Percentiles rank a stretch among this genome's conserved stretches.
Conservation (phyloP, 1,140 invertebrate species). For the Procambarus virginalis region DNA sequence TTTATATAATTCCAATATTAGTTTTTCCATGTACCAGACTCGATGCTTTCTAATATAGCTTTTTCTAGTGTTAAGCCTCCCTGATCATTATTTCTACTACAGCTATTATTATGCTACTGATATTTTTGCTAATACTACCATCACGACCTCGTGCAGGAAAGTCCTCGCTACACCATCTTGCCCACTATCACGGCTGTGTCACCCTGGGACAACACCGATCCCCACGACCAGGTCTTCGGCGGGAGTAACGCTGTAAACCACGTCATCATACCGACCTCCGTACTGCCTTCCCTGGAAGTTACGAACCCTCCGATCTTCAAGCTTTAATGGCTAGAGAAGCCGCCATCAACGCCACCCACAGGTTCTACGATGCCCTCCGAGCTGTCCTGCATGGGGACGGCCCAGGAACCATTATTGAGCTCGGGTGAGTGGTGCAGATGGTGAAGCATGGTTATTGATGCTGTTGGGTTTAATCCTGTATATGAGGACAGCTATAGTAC, state of each 20-base stretch:
- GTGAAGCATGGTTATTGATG: no score
- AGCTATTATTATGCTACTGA: no score
- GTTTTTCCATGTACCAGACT: no score
- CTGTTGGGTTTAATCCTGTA: no score
- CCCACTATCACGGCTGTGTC: constrained; percentile 54
- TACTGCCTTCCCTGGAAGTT: not conserved
- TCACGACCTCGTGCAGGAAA: not conserved
- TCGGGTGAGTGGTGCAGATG: constrained; percentile 3
- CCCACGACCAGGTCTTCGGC: not conserved
- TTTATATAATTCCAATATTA: no score
- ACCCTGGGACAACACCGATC: constrained; percentile 34
- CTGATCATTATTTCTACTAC: no score
- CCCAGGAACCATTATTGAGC: not conserved
- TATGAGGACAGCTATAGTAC: no score
- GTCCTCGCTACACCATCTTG: constrained; percentile 52
- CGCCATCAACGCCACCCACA: constrained; percentile 41
- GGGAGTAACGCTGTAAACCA: constrained; percentile 10
- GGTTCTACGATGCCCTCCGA: constrained; percentile 46
- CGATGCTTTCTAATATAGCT: no score
- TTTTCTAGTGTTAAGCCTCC: no score
- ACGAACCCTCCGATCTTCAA: not conserved
- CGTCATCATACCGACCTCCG: constrained; percentile 35
- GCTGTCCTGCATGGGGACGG: constrained; percentile 45
- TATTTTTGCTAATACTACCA: no score
- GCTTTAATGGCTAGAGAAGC: constrained; percentile 18